Percentiles rank a stretch among this genome's conserved stretches.
Evolutionary conservation across 2,888 invertebrate genomes (phyloP).

Genomic region (Ophion ellenae): DNA sequence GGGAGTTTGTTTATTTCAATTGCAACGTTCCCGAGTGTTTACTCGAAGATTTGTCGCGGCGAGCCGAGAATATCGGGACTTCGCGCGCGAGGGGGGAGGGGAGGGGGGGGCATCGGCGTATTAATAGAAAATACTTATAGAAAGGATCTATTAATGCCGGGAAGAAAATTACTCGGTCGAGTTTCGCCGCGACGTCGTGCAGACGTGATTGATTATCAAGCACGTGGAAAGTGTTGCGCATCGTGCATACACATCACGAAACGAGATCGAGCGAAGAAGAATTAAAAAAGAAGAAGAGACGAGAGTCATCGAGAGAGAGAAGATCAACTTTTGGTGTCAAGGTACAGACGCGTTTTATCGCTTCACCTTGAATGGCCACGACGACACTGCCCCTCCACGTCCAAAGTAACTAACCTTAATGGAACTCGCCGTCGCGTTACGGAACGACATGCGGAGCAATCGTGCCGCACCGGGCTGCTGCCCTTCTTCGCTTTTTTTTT

Average conservation of each 20-base stretch:
- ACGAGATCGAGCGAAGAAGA: slow-evolving; percentile 6
- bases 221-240: slow-evolving; percentile 40
- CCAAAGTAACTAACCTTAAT: not conserved
- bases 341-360: slow-evolving; percentile 47
- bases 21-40: not conserved
- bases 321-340: slow-evolving; percentile 57
- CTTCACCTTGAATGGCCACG: slow-evolving; percentile 43
- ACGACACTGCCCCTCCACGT: not conserved
- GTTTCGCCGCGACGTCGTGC: slow-evolving; percentile 33
- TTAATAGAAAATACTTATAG: slow-evolving; percentile 18
- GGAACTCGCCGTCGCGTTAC: not conserved
- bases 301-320: not conserved
- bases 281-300: slow-evolving; percentile 18
- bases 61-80: slow-evolving; percentile 1
- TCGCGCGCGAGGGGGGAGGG: not conserved
- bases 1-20: not conserved
- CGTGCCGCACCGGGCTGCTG: not conserved
- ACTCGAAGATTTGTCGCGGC: not conserved
- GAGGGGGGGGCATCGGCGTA: not conserved
- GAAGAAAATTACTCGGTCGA: slow-evolving; percentile 29
- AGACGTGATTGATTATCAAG: slow-evolving; percentile 41
- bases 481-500: too few species aligned
- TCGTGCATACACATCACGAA: not conserved
- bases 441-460: not conserved
- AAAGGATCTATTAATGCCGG: slow-evolving; percentile 20